A percentile compares a stretch with the other conserved stretches of the same genome.
Conservation (phyloP, 2,113 vertebrate genomes). For the Serinus canaria region DNA sequence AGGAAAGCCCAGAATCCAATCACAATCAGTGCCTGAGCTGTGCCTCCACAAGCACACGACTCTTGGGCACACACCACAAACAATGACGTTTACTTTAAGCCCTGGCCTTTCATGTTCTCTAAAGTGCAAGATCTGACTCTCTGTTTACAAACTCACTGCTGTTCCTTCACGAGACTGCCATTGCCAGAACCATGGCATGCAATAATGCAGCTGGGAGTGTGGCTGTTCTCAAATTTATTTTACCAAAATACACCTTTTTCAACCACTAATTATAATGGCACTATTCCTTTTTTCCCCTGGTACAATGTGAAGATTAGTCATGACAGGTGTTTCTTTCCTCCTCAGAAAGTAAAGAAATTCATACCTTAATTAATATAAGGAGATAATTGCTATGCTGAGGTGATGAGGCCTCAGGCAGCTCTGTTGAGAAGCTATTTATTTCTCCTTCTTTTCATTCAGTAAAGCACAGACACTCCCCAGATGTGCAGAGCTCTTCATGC, state of each 20-base stretch:
- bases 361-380: constrained; percentile 22
- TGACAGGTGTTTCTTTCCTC: neutral
- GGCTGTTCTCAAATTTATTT: neutral
- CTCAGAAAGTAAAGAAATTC: constrained; percentile 19
- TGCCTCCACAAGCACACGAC: neutral
- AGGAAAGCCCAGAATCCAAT: neutral
- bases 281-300: neutral
- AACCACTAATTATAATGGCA: neutral
- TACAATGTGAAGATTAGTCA: neutral
- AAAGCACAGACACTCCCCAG: neutral
- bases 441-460: neutral
- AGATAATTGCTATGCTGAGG: constrained; percentile 18
- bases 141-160: neutral
- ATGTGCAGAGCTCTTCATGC: neutral
- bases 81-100: neutral
- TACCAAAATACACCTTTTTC: neutral
- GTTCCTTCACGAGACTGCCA: neutral
- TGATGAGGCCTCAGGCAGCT: neutral
- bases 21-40: neutral
- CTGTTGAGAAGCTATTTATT: constrained; percentile 8
- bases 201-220: neutral
- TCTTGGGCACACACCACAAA: neutral
- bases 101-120: neutral
- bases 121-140: neutral
- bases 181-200: neutral